Evolutionary conservation across 2,888 invertebrate species (phyloP).

Genomic region (Eupithecia vulgata): DNA sequence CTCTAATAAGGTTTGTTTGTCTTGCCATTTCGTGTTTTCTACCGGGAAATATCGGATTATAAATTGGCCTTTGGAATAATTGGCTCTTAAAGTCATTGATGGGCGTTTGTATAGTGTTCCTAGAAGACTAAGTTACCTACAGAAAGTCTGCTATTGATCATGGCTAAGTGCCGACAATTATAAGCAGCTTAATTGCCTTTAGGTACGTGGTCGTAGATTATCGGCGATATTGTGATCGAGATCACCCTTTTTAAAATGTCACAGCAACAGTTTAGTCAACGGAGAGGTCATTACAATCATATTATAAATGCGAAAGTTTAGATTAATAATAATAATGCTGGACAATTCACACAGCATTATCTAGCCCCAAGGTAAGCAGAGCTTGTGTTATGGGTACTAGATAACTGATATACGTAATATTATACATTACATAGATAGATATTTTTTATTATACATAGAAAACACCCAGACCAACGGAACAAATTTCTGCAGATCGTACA

Average conservation of each 20-base stretch:
- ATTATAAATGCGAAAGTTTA: no score
- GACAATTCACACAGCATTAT: no score
- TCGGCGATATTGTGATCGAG: conserved; percentile 1
- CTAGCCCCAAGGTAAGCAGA: no score
- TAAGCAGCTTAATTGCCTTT: conserved; percentile 14
- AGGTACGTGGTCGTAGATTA: background rate
- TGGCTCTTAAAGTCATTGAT: conserved; percentile 35
- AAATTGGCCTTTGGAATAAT: conserved; percentile 37
- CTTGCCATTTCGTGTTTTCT: conserved; percentile 40
- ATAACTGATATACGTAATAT: no score
- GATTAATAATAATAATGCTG: no score
- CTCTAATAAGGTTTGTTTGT: conserved; percentile 48
- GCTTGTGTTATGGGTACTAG: no score
- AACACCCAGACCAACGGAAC: no score
- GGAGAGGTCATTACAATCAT: background rate
- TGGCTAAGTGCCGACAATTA: conserved; percentile 19
- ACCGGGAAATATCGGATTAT: conserved; percentile 36
- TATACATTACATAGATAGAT: no score
- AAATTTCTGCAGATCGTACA: no score
- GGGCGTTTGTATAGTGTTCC: conserved; percentile 35
- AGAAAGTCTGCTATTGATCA: conserved; percentile 11
- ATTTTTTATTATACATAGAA: no score
- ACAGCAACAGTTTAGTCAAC: background rate
- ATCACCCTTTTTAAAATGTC: background rate
- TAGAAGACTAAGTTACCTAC: conserved; percentile 16